phyloP scores from a whole-genome alignment of 2,888 invertebrate species.

The Cheiracanthium punctorium region DNA sequence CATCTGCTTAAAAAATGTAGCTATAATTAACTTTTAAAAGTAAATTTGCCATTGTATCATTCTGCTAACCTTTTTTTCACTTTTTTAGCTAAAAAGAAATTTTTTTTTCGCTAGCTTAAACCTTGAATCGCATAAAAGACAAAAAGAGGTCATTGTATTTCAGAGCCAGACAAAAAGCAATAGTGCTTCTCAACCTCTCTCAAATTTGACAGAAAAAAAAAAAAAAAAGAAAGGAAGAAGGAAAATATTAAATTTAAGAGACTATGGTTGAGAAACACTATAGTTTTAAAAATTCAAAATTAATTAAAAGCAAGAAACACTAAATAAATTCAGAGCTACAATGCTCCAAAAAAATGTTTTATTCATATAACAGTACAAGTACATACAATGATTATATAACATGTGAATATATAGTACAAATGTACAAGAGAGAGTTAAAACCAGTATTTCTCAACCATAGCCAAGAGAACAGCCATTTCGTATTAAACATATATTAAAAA shows the following conservation, averaged over 20 bases:
- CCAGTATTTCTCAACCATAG: slow-evolving; percentile 8
- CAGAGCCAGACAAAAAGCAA: no score
- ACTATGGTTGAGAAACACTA: slow-evolving; percentile 11
- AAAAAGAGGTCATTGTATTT: no score
- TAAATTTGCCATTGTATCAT: no score
- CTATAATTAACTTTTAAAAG: no score
- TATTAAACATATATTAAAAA: background rate
- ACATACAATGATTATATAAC: background rate
- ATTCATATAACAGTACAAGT: background rate
- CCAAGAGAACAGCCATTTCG: background rate
- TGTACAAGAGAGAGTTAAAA: background rate
- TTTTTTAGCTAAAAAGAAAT: no score
- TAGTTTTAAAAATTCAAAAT: background rate
- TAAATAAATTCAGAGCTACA: background rate
- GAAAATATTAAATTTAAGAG: background rate
- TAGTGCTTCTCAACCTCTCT: slow-evolving; percentile 9
- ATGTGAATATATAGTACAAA: background rate
- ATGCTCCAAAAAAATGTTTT: background rate
- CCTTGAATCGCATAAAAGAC: no score
- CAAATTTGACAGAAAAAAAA: background rate
- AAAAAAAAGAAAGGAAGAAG: no score
- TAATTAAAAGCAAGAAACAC: background rate
- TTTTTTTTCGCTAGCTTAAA: no score
- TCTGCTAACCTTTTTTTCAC: no score
- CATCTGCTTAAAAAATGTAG: no score